These are phyloP conservation scores for Ophioderma brevispina DNA, from an alignment of 35 echinoderm and acorn worm genomes.

Conservation along the genomic window DNA sequence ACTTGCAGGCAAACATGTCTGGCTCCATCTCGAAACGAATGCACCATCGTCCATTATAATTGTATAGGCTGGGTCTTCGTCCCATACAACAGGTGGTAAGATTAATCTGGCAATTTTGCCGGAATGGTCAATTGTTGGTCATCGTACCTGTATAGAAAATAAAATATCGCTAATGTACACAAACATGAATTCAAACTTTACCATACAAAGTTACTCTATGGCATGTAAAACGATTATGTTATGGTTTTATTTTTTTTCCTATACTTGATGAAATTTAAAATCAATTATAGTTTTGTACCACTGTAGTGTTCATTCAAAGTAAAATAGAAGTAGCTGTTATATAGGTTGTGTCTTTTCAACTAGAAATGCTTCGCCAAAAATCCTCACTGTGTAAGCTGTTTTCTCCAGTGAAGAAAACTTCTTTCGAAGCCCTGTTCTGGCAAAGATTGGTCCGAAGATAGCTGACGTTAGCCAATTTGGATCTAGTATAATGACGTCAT, in stretches of 20 bases:
- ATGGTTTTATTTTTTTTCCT: too few species aligned
- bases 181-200: too few species aligned
- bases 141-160: background rate
- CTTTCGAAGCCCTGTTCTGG: background rate
- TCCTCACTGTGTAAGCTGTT: background rate
- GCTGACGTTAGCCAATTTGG: background rate
- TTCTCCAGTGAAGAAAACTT: background rate
- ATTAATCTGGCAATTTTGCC: background rate
- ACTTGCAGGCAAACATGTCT: background rate
- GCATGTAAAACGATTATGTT: too few species aligned
- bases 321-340: background rate
- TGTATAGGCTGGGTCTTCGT: background rate
- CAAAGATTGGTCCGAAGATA: background rate
- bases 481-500: background rate
- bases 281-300: too few species aligned
- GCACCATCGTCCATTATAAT: background rate
- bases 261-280: too few species aligned
- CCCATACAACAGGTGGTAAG: background rate
- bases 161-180: too few species aligned
- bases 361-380: background rate
- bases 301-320: background rate
- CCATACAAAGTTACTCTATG: too few species aligned
- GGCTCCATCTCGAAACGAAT: background rate
- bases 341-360: background rate
- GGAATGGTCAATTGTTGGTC: background rate